Evolutionary conservation across 2,888 invertebrate genomes (phyloP), one percentile per base, ranked within the genome.

Genomic region (Stictocephala bisonia): DNA sequence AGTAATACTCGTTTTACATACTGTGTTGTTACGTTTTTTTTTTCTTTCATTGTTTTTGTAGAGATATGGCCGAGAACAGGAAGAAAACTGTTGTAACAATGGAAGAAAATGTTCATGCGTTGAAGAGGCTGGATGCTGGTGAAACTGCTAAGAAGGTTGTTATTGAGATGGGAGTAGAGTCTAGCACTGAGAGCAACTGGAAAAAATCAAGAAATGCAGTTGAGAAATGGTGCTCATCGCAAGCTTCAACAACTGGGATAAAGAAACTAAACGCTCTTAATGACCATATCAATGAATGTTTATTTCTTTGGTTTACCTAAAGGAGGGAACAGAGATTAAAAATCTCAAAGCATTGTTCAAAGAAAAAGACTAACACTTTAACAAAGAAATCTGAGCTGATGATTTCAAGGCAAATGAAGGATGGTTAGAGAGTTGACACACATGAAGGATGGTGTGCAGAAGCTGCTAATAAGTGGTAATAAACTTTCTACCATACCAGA

Each of bases 61-160:
- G n/a, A n/a, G n/a, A n/a, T n/a, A 51, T 51, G 20, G 20, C 22
- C 4, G 44, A 51, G 24, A 51, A 51, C 18, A 51, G 24, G 3
- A 22, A 22, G 9, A 51, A 51, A 51, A 3, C 18, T 20, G 24
- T 20, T 20, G 20, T 51, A 24, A 51, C 24, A 51, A 51, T 51
- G 24, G 51, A 18, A 3, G 51, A 51, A 51, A 51, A 51, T 13
- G 18, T 51, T 44, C 11, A 18, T 44, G 44, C 44, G n/a, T 18
- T 44, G 18, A 44, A 44, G 44, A 44, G 44, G 44, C 18, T 44
- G 11, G 44, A 44, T 44, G 44, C 44, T 44, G 44, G 44, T 44
- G 7, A 44, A 44, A 44, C 44, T 15, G 44, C 44, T 44, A 44
- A 44, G 7, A 44, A 44, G 44, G 7, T 44, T 4, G 44, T 9